Conservation (phyloP, 1,140 invertebrate genomes). For the Heliconius nattereri region DNA sequence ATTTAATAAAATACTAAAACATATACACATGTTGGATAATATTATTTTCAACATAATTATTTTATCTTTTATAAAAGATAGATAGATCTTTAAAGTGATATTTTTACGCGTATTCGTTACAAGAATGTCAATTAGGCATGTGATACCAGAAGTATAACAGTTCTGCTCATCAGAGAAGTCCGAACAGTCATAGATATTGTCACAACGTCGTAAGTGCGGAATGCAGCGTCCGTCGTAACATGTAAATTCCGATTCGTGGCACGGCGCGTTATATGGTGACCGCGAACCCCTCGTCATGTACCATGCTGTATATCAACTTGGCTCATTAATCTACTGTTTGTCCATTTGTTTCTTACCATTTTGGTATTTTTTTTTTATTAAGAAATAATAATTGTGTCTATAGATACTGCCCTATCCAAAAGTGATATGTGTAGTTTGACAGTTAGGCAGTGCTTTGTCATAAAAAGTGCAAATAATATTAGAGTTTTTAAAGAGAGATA, state of each 20-base stretch:
- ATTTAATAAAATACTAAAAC: too few relatives aligned
- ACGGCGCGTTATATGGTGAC: constrained; percentile 55
- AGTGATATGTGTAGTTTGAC: not conserved
- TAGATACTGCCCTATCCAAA: not conserved
- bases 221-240: constrained; percentile 85
- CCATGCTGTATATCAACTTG: constrained; percentile 58
- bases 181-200: constrained; percentile 93
- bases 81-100: not conserved
- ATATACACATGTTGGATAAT: too few relatives aligned
- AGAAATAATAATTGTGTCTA: not conserved
- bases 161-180: constrained; percentile 96
- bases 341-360: not conserved
- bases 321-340: not conserved
- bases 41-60: too few relatives aligned
- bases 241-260: constrained; percentile 83
- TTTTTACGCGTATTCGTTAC: not conserved
- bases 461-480: constrained; percentile 24
- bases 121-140: constrained; percentile 21
- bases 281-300: constrained; percentile 58
- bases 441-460: not conserved
- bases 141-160: constrained; percentile 84
- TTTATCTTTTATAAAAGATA: not conserved
- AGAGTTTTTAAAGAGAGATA: constrained; percentile 10
- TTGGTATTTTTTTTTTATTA: not conserved
- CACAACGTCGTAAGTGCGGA: constrained; percentile 88